Base-by-base conservation (phyloP, 2,797 vertebrate species). In the Chiroxiphia lanceolata region DNA sequence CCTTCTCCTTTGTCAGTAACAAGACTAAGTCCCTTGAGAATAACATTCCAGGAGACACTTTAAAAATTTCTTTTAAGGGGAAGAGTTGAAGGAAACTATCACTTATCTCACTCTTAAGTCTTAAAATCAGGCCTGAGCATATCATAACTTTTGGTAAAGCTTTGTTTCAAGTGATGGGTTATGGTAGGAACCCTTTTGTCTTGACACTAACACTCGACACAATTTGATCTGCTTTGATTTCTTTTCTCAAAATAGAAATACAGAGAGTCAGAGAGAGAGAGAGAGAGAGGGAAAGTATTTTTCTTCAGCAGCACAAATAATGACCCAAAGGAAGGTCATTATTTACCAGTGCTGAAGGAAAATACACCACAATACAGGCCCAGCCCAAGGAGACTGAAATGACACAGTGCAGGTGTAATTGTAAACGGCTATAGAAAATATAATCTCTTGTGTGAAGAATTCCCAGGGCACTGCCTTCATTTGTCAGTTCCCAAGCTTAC, bases 401-500 rank as follows among this genome's bases (percentile, higher is more conserved):
- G 83, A 93, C 92, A 94, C 13, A 45, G 89, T 80, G 80, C 76
- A 87, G 72, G 69, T 94, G 86, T 92, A 93, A 96, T 54, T 94
- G 38, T 91, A 97, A 97, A 93, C 6, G 1, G 2, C 50, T 89
- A 27, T n/a, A 10, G 85, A 85, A 97, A 96, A 95, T 54, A 89
- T 16, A 94, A 95, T 91, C 90, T 72, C 59, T 90, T 82, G 83
- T 92, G 79, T 92, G 77, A 92, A 83, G 90, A 88, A 76, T 95
- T 97, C 84, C 84, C 89, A 96, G 82, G 81, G 6, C 90, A 91
- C 64, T 82, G 89, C 51, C 51, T 81, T 96, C 50, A 75, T 69
- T 74, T 87, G 44, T 84, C 68, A 60, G 75, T 94, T 98, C 94
- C 82, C 85, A 97, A 96, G 93, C 74, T 93, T 81, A 95, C 85